Evolutionary conservation across 2,113 vertebrate genomes (phyloP), one percentile per base, ranked within the genome.

Genomic region (Scortum barcoo): DNA sequence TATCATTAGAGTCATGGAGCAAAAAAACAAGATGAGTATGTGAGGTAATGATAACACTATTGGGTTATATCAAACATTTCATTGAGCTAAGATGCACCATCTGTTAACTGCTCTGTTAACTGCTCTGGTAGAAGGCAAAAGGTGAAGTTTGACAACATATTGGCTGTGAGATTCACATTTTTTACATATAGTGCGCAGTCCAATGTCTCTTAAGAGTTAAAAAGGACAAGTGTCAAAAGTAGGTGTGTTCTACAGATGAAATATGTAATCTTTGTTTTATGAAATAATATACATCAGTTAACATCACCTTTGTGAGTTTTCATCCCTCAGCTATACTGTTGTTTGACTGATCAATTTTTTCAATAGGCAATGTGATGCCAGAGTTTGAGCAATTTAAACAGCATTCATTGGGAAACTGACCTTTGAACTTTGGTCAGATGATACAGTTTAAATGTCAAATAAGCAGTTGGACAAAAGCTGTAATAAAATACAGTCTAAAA

Each of bases 21-120:
- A 77, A 73, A 78, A 17, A 83, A 77, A 79, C 66, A 74, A 70
- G 5, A 79, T 58, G 67, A 82, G 11, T 67, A 57, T 81, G 73
- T 88, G 92, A 91, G 89, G 88, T 91, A 89, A 80, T 72, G 61
- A 79, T 54, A 86, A 91, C 78, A 89, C 79, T 73, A 76, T 19
- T 77, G 65, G 78, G 74, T 76, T 74, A 57, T 26, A 65, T 83
- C 38, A 46, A 56, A 48, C 17, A 40, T 12, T 60, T 80, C 19
- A 67, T 75, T 33, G 26, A 72, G 61, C 6, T 8, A 30, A 22
- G 67, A 76, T 10, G 66, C 65, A 46, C 22, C 20, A 11, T 28
- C 61, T 63, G 28, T 51, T 71, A 16, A 51, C 38, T 42, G 78
- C 14, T 28, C 61, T 63, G 28, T 51, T 71, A 16, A 51, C 38